These are phyloP conservation scores for Oscheius sp. DNA, from an alignment of 2,888 invertebrate species.

Conservation along the genomic window DNA sequence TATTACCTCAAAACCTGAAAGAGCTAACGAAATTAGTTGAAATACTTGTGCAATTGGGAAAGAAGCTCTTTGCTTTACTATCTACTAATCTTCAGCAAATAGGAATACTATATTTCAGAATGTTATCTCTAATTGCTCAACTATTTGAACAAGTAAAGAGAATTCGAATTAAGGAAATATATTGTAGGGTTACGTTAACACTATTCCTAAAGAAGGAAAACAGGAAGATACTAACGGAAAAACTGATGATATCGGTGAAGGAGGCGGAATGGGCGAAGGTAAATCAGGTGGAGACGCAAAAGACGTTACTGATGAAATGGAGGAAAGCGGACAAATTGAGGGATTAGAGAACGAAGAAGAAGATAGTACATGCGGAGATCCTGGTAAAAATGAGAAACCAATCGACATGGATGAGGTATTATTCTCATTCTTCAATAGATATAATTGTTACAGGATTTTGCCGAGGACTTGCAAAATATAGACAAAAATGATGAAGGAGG, in stretches of 20 bases:
- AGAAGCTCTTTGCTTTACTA: background rate
- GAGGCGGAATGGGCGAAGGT: constrained; percentile 63
- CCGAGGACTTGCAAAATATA: constrained; percentile 64
- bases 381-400: constrained; percentile 63
- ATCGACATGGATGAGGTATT: constrained; percentile 69
- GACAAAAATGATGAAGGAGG: constrained; percentile 74
- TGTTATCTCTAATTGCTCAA: constrained; percentile 45
- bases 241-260: constrained; percentile 54
- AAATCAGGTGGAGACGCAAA: constrained; percentile 78
- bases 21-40: constrained; percentile 7
- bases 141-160: constrained; percentile 44
- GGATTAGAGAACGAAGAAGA: constrained; percentile 76
- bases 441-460: constrained; percentile 51
- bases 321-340: constrained; percentile 74
- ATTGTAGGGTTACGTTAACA: constrained; percentile 86
- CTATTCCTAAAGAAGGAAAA: constrained; percentile 72
- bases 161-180: background rate
- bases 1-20: constrained; percentile 13
- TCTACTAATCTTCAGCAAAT: constrained; percentile 7
- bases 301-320: constrained; percentile 92
- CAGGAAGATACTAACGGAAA: constrained; percentile 80
- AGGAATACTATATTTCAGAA: constrained; percentile 32
- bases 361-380: constrained; percentile 75
- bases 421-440: background rate
- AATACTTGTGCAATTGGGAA: background rate